These are phyloP conservation scores for Pluvianellus socialis DNA, from an alignment of 2,113 vertebrate genomes.

Conservation along the genomic window DNA sequence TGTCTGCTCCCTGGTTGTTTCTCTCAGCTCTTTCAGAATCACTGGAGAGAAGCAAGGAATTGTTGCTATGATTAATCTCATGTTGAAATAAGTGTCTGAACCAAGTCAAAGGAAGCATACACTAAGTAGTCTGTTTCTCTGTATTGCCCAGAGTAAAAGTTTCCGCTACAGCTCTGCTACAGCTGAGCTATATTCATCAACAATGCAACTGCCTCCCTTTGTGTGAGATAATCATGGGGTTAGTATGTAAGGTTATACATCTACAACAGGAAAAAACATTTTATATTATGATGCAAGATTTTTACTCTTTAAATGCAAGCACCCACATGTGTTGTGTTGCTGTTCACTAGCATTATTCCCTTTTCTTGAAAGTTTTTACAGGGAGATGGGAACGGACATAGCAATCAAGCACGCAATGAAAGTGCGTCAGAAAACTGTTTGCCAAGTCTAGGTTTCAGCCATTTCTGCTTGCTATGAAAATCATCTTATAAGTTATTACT, in stretches of 20 bases:
- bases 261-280: not conserved
- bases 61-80: not conserved
- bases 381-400: not conserved
- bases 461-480: not conserved
- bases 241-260: not conserved
- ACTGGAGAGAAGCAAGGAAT: not conserved
- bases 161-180: not conserved
- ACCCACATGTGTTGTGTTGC: not conserved
- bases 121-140: not conserved
- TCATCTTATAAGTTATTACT: not conserved
- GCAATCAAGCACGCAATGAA: not conserved
- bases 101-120: not conserved
- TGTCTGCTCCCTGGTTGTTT: not conserved
- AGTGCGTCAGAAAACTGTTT: not conserved
- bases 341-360: not conserved
- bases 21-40: not conserved
- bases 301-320: not conserved
- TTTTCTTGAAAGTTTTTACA: not conserved
- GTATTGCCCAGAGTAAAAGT: not conserved
- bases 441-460: not conserved
- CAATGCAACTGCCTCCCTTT: not conserved
- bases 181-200: not conserved
- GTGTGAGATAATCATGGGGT: not conserved
- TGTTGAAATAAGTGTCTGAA: conserved; percentile 7
- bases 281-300: not conserved